Evolutionary conservation across 2,888 invertebrate species (phyloP), one percentile per base, ranked within the genome.

Genomic region (Tryphoninae sp.): DNA sequence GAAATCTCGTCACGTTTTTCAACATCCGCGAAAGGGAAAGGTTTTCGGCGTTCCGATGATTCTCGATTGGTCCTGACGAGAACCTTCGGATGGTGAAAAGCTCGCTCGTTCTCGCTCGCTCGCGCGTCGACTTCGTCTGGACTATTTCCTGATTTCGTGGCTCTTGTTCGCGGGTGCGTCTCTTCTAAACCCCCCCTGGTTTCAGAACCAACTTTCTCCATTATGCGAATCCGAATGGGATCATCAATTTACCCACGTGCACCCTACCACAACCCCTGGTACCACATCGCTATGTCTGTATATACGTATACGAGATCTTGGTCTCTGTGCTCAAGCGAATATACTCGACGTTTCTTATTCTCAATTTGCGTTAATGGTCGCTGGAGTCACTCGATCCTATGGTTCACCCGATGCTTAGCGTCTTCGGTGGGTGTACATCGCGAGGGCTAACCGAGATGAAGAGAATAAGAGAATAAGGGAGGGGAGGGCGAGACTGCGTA

Each of bases 141-240:
- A 33, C 78, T 72, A 72, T 78, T 83, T 81, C 72, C 77, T 75
- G 73, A 78, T 78, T 67, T 51, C 26, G 40, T 16, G 73, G 69
- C 58, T 72, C 67, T 67, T 68, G 49, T 65, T 72, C 51, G 58
- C 65, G 55, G 33, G 33, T 6, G 33, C 67, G 65, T 49, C 45
- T 53, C 19, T 51, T 67, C 71, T 9, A 58, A 45, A 59, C 78
- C 77, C 53, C 67, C 68, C 61, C 42, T 13, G 42, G 62, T 61
- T 51, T 61, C 67, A 55, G 69, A 69, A 75, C 55, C 72, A 85
- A 84, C 83, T 85, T 84, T 84, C 84, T 83, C 84, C 84, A 85
- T 85, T 83, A 85, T 84, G 81, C 76, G 78, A 76, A 84, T 85
- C 80, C 79, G 77, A 85, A 85, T 84, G 61, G 83, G 80, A 85